These are phyloP conservation scores for Eilema griseolum DNA, from an alignment of 2,888 invertebrate genomes.

Conservation along the genomic window DNA sequence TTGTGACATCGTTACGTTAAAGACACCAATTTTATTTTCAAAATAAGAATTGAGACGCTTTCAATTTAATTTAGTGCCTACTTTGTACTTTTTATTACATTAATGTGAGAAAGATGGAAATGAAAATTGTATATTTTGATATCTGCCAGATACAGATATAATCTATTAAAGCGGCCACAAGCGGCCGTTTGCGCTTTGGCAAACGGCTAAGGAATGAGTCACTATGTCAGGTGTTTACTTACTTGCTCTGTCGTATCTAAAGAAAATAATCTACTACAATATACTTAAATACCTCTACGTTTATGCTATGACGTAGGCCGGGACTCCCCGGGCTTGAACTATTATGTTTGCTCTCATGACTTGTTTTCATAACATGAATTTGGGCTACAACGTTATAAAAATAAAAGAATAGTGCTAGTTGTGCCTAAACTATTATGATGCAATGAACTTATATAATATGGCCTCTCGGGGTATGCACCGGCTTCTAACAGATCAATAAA, in stretches of 20 bases:
- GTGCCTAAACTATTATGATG: no score
- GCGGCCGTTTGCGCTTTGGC: no score
- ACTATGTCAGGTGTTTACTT: no score
- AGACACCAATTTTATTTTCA: conserved; percentile 30
- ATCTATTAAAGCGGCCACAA: no score
- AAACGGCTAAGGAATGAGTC: no score
- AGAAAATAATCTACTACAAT: not conserved
- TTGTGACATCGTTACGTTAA: conserved; percentile 36
- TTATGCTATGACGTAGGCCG: not conserved
- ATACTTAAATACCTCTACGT: not conserved
- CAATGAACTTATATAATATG: no score
- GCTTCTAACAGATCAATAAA: no score
- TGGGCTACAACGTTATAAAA: not conserved
- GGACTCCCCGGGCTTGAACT: not conserved
- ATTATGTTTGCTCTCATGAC: not conserved
- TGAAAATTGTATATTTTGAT: not conserved
- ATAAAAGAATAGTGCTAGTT: no score
- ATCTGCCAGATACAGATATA: no score
- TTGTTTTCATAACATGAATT: not conserved
- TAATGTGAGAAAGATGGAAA: conserved; percentile 14
- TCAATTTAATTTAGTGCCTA: conserved; percentile 32
- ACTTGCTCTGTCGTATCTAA: not conserved
- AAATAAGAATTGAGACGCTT: conserved; percentile 17
- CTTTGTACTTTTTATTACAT: conserved; percentile 33
- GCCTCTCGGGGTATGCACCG: no score